Evolutionary conservation across 2,888 invertebrate species (phyloP).

Genomic region (Drosophila neonasuta): DNA sequence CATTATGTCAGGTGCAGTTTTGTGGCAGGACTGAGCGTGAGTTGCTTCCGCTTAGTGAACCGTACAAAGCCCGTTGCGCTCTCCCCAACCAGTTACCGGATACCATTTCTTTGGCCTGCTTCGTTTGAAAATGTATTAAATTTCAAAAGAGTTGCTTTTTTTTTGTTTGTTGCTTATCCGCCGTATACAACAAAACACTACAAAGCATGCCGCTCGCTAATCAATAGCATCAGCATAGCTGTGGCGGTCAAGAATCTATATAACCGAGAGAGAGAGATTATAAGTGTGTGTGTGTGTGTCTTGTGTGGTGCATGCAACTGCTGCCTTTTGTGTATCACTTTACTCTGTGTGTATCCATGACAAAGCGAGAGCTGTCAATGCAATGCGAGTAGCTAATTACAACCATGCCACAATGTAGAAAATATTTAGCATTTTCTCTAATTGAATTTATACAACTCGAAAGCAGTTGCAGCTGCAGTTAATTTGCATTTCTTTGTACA

Average conservation of each 20-base stretch:
- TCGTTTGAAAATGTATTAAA: constrained; percentile 65
- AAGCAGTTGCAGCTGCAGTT: background rate
- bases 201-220: constrained; percentile 71
- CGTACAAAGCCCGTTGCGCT: constrained; percentile 20
- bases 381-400: constrained; percentile 19
- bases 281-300: background rate
- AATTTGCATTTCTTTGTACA: background rate
- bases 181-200: constrained; percentile 56
- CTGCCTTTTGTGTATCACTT: constrained; percentile 21
- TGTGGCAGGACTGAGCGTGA: constrained; percentile 31
- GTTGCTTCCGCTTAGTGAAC: constrained; percentile 57
- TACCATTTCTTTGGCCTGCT: constrained; percentile 45
- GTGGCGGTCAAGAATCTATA: constrained; percentile 36
- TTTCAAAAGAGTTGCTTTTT: constrained; percentile 50
- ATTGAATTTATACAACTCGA: constrained; percentile 3
- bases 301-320: background rate
- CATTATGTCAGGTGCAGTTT: constrained; percentile 52
- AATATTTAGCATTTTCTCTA: background rate
- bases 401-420: background rate
- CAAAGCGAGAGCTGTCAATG: background rate
- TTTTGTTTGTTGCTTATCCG: constrained; percentile 30
- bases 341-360: constrained; percentile 3
- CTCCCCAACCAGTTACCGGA: constrained; percentile 25
- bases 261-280: constrained; percentile 8
- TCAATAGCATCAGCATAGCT: constrained; percentile 38